Base-by-base conservation (phyloP, 2,113 vertebrate species). In the Rhadina sibilatrix region DNA sequence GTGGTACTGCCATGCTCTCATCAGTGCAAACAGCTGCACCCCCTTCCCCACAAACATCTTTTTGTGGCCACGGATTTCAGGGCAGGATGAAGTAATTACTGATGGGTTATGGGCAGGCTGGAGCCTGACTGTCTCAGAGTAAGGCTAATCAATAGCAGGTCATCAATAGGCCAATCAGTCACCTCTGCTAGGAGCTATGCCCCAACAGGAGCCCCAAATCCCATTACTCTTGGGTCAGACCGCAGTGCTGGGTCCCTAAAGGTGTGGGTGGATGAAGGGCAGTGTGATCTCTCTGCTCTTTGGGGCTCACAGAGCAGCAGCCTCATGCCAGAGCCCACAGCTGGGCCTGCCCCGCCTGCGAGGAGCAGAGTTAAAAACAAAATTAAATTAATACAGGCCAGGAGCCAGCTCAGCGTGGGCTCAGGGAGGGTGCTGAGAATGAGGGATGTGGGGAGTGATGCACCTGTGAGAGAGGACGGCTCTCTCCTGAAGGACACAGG, bases 131-230 rank as follows among this genome's bases (percentile, higher is more conserved):
- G 9, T 70, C 97, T 96, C 95, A 65, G 74, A 84, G 82, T 8
- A 83, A 65, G 52, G 79, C 86, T n/a, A 50, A 97, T 97, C 97
- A 69, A 97, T 91, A 93, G 80, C 89, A 85, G 84, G 64, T 90
- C 94, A 94, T 97, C 97, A 82, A 97, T 92, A 91, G 86, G 75
- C 47, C n/a, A 33, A 97, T 96, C 97, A 70, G 96, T 96, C 68
- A 18, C 10, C 97, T 92, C 96, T 35, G 84, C 87, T 28, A 46
- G 85, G 69, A 97, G 81, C 94, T 93, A 6, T 21, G 84, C 86
- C 87, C 68, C 71, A 75, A 89, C n/a, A n/a, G 87, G 95, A 94
- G 66, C 89, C 57, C 88, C 92, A 89, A 96, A 97, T 95, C 96
- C 94, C 93, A 52, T 90, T 61, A 60, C 27, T 14, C 2, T 0